Conservation (phyloP, 2,113 vertebrate species). For the Leiothrix lutea region DNA sequence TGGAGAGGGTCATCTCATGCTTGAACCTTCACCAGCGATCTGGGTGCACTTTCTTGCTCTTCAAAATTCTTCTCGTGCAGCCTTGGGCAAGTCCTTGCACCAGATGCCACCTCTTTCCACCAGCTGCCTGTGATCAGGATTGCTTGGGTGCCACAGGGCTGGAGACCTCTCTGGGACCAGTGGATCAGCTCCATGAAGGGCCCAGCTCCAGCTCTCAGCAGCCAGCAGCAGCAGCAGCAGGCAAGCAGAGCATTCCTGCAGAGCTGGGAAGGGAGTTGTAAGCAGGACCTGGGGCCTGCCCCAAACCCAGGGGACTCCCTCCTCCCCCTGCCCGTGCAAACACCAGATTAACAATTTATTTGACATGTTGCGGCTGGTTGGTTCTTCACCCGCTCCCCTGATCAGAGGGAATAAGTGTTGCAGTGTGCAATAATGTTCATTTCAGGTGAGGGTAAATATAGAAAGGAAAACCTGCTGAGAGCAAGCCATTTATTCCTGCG, state of each 20-base stretch:
- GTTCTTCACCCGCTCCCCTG: conserved; percentile 11
- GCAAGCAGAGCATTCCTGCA: neutral
- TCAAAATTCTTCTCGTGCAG: neutral
- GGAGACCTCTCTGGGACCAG: fast-evolving
- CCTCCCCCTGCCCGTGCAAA: neutral
- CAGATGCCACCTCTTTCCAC: neutral
- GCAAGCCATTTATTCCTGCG: conserved; percentile 49
- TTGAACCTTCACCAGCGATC: fast-evolving
- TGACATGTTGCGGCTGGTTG: conserved; percentile 44
- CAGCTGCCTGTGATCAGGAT: neutral
- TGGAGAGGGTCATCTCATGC: neutral
- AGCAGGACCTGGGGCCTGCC: neutral
- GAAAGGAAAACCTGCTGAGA: conserved; percentile 69
- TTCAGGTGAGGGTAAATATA: conserved; percentile 71
- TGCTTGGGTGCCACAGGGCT: neutral
- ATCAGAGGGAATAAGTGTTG: conserved; percentile 52
- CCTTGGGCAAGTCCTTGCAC: neutral
- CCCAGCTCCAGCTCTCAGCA: neutral
- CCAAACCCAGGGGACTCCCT: conserved; percentile 24
- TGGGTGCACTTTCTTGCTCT: neutral
- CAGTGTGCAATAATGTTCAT: conserved; percentile 53
- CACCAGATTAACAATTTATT: conserved; percentile 48
- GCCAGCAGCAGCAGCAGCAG: neutral
- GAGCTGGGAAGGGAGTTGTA: neutral
- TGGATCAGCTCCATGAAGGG: fast-evolving